These are phyloP conservation scores for Drosophila biarmipes DNA, from an alignment of 1,140 invertebrate genomes.

Conservation along the genomic window DNA sequence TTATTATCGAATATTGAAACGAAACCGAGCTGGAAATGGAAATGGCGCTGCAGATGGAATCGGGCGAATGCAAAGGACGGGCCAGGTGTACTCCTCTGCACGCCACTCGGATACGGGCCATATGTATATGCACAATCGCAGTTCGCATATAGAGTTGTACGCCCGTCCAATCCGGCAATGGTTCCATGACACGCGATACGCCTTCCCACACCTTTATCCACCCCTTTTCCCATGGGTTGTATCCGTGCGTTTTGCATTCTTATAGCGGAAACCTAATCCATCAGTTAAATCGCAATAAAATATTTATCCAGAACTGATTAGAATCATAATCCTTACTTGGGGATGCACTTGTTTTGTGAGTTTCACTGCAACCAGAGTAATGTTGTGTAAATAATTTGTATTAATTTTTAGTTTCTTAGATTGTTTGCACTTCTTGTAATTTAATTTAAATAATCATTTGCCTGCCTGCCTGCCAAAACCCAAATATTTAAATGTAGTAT, in stretches of 20 bases:
- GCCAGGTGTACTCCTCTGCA: constrained; percentile 48
- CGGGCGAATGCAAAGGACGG: constrained; percentile 35
- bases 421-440: constrained; percentile 28
- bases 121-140: constrained; percentile 31
- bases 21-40: constrained; percentile 51
- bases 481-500: constrained; percentile 13
- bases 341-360: constrained; percentile 26
- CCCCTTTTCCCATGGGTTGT: background rate
- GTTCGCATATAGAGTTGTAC: constrained; percentile 56
- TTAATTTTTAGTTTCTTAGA: constrained; percentile 7
- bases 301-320: background rate
- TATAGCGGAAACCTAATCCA: background rate
- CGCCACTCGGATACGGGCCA: constrained; percentile 29
- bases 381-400: constrained; percentile 24
- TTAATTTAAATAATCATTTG: constrained; percentile 27
- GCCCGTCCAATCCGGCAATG: constrained; percentile 41
- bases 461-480: constrained; percentile 34
- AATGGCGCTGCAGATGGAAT: constrained; percentile 34
- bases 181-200: constrained; percentile 60
- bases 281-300: constrained; percentile 10
- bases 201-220: constrained; percentile 1
- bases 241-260: constrained; percentile 24
- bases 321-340: background rate
- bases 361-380: constrained; percentile 29
- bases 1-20: constrained; percentile 77